These are phyloP conservation scores for Cephonodes hylas DNA, from an alignment of 2,888 invertebrate species.

Conservation along the genomic window DNA sequence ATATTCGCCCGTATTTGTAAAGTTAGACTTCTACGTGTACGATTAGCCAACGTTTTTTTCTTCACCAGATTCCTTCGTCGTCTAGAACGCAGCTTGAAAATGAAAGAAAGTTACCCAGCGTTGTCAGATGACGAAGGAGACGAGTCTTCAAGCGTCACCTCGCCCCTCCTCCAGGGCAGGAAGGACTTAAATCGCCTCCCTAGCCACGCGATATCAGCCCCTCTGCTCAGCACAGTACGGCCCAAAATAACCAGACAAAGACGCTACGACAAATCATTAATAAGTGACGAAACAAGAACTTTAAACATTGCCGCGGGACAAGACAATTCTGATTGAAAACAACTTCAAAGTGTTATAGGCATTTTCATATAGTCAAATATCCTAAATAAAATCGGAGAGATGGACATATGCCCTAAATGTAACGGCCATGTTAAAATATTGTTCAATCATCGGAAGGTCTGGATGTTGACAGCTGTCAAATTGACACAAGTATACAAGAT, in stretches of 20 bases:
- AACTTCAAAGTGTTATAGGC: neutral
- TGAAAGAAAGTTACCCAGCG: slow-evolving; percentile 82
- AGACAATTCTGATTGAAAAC: slow-evolving; percentile 68
- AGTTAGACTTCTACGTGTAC: neutral
- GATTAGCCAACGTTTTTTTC: slow-evolving; percentile 20
- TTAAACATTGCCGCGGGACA: slow-evolving; percentile 65
- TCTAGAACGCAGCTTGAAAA: slow-evolving; percentile 86
- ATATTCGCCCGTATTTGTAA: too few relatives aligned
- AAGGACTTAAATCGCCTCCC: slow-evolving; percentile 61
- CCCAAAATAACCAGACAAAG: slow-evolving; percentile 74
- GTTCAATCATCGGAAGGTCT: slow-evolving; percentile 15
- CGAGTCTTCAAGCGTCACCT: slow-evolving; percentile 84
- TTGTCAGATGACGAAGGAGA: slow-evolving; percentile 82
- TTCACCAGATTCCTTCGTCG: slow-evolving; percentile 84
- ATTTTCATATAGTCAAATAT: neutral
- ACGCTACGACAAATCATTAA: slow-evolving; percentile 68
- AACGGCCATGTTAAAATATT: slow-evolving; percentile 12
- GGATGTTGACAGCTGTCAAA: slow-evolving; percentile 29
- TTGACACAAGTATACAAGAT: slow-evolving; percentile 63
- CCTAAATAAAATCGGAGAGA: neutral
- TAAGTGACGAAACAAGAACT: slow-evolving; percentile 70
- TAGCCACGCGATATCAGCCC: slow-evolving; percentile 70
- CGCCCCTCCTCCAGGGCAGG: slow-evolving; percentile 79
- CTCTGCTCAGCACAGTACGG: slow-evolving; percentile 68
- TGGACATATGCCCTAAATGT: neutral